These are phyloP conservation scores for Crypturellus undulatus DNA, from an alignment of 2,113 vertebrate genomes.

Conservation along the genomic window DNA sequence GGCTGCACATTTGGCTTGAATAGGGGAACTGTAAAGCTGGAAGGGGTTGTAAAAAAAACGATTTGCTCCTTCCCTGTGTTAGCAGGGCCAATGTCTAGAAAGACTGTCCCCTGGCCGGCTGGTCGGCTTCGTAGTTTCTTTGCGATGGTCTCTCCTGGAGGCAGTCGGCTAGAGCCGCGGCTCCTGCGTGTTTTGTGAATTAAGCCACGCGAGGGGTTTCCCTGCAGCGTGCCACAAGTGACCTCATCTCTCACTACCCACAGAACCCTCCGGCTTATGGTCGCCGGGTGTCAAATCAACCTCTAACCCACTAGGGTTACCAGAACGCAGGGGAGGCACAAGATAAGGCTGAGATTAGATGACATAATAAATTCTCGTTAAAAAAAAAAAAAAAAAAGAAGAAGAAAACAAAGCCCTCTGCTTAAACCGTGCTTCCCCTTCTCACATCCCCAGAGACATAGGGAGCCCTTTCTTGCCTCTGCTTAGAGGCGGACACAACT, in stretches of 20 bases:
- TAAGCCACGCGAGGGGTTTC: background rate
- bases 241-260: background rate
- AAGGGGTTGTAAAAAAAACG: background rate
- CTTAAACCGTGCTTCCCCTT: background rate
- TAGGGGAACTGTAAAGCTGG: background rate
- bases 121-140: background rate
- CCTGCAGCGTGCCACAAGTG: background rate
- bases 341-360: background rate
- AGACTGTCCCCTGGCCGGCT: background rate
- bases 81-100: background rate
- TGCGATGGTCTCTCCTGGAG: background rate
- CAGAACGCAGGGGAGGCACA: background rate
- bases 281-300: background rate
- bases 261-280: background rate
- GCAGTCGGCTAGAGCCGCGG: background rate
- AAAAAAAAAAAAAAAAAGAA: background rate
- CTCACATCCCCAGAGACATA: background rate
- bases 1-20: background rate
- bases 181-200: background rate
- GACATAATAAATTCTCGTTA: background rate
- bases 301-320: background rate
- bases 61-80: background rate
- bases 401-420: background rate
- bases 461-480: background rate
- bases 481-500: background rate